Evolutionary conservation across 2,797 vertebrate species (phyloP).

Genomic region (Rachycentron canadum): DNA sequence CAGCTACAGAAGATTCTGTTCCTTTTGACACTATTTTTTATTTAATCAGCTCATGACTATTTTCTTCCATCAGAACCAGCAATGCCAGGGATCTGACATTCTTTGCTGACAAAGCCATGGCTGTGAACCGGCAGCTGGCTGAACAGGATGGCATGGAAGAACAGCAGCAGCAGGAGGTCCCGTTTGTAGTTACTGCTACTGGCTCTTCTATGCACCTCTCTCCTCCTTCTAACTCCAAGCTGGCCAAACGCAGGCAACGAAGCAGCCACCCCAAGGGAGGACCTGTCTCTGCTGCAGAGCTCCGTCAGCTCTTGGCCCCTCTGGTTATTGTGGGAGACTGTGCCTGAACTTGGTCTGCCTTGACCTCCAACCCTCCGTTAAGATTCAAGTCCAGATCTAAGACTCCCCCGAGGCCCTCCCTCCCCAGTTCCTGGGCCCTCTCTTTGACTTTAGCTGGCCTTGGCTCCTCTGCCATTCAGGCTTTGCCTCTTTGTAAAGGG

Average conservation of each 20-base stretch:
- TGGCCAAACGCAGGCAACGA: slow-evolving; percentile 92
- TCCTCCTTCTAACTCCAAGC: slow-evolving; percentile 93
- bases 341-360: slow-evolving; percentile 80
- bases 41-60: too few relatives aligned
- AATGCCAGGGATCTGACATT: slow-evolving; percentile 96
- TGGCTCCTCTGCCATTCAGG: slow-evolving; percentile 70
- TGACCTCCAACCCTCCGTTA: slow-evolving; percentile 64
- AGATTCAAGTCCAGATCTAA: slow-evolving; percentile 58
- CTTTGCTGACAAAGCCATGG: slow-evolving; percentile 95
- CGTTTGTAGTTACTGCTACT: slow-evolving; percentile 89
- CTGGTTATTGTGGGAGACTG: slow-evolving; percentile 94
- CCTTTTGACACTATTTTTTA: neutral
- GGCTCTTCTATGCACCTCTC: slow-evolving; percentile 93
- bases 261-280: slow-evolving; percentile 88
- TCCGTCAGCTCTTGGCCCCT: slow-evolving; percentile 89
- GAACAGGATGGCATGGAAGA: slow-evolving; percentile 90
- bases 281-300: slow-evolving; percentile 86
- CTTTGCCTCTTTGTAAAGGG: slow-evolving; percentile 73
- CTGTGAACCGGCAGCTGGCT: slow-evolving; percentile 95
- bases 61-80: slow-evolving; percentile 88
- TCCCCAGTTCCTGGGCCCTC: slow-evolving; percentile 56
- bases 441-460: slow-evolving; percentile 53
- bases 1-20: neutral
- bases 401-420: slow-evolving; percentile 53
- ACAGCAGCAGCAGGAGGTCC: slow-evolving; percentile 86